These are phyloP conservation scores for Anthonomus grandis DNA, from an alignment of 1,140 invertebrate species.

Conservation along the genomic window DNA sequence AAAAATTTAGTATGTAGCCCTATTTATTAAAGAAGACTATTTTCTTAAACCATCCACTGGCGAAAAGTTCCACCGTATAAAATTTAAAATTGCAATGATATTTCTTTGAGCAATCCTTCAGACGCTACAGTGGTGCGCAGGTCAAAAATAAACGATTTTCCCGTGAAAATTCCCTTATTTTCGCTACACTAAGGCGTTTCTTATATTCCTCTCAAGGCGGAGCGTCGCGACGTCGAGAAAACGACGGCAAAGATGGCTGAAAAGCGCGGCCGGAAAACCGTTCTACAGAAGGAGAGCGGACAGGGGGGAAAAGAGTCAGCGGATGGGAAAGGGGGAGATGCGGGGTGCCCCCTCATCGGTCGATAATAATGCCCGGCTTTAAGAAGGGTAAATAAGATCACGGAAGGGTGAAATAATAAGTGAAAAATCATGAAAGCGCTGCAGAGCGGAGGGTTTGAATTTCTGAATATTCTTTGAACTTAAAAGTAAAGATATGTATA, in stretches of 20 bases:
- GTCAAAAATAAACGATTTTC: constrained; percentile 50
- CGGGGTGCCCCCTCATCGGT: neutral
- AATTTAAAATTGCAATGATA: constrained; percentile 29
- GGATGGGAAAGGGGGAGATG: constrained; percentile 5
- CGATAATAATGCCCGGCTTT: constrained; percentile 17
- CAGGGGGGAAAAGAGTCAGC: neutral
- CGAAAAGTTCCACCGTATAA: too few species aligned
- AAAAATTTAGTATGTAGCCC: too few species aligned
- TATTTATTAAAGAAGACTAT: too few species aligned
- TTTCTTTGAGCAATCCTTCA: constrained; percentile 33
- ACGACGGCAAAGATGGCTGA: constrained; percentile 29
- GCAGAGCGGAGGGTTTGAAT: too few species aligned
- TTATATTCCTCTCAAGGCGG: constrained; percentile 29
- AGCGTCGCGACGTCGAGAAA: constrained; percentile 30
- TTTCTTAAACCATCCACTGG: too few species aligned
- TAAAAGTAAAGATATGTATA: too few species aligned
- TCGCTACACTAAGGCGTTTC: constrained; percentile 33
- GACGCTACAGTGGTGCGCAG: constrained; percentile 38
- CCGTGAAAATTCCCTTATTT: constrained; percentile 39
- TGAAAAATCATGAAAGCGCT: too few species aligned
- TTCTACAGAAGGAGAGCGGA: neutral
- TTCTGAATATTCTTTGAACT: too few species aligned
- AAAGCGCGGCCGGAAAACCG: constrained; percentile 10
- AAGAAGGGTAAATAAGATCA: too few species aligned
- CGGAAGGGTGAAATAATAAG: too few species aligned